A percentile compares a stretch with the other conserved stretches of the same genome.
phyloP scores from a whole-genome alignment of 1,140 invertebrate species.

The Drosophila santomea region DNA sequence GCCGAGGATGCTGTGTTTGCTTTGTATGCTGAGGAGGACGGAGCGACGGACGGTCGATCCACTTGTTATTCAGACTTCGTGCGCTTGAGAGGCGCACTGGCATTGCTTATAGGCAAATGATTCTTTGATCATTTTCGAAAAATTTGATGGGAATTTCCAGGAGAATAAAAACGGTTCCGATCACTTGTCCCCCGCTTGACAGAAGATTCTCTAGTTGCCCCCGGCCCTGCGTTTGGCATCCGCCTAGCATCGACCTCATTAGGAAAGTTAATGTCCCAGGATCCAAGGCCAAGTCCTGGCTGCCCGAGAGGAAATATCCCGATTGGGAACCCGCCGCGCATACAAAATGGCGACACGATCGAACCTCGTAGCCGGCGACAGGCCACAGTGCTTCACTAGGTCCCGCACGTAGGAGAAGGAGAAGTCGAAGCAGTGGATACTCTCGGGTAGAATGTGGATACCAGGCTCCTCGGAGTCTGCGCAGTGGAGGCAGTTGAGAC shows the following conservation, averaged over 20 bases:
- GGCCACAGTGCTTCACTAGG: conserved; percentile 14
- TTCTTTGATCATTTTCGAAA: conserved; percentile 67
- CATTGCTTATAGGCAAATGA: conserved; percentile 72
- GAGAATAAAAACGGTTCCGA: conserved; percentile 34
- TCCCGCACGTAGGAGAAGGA: conserved; percentile 22
- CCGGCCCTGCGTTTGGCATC: not conserved
- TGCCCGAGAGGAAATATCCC: not conserved
- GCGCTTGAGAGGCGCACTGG: conserved; percentile 62
- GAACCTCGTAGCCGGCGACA: not conserved
- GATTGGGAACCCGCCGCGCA: not conserved
- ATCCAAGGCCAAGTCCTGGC: not conserved
- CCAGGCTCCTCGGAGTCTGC: conserved; percentile 1
- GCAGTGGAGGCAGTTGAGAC: conserved; percentile 37
- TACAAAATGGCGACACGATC: conserved; percentile 28
- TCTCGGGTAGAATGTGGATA: conserved; percentile 3
- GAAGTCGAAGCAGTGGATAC: conserved; percentile 17
- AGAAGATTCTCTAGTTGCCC: conserved; percentile 15
- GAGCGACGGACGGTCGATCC: conserved; percentile 48
- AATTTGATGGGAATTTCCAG: conserved; percentile 52
- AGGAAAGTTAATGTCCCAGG: not conserved
- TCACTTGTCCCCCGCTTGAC: conserved; percentile 13
- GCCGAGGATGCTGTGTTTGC: not conserved
- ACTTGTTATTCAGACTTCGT: conserved; percentile 58
- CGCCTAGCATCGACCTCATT: not conserved
- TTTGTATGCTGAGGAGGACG: conserved; percentile 5